Conservation (phyloP, 2,888 invertebrate species). For the Protophormia terraenovae region DNA sequence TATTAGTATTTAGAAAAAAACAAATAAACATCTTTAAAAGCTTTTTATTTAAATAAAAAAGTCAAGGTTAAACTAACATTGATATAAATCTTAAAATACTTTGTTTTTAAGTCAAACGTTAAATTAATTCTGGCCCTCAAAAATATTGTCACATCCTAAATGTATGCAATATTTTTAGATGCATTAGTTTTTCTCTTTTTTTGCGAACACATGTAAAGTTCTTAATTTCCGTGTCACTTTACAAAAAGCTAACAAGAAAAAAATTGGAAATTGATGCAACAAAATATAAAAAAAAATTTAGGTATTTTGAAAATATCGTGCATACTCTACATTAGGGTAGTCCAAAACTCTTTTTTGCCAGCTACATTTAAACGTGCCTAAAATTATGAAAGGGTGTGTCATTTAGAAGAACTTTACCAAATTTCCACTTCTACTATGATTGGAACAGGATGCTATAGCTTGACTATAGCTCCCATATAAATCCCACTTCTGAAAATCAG, state of each 20-base stretch:
- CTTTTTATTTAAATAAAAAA: no score
- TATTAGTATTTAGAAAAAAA: no score
- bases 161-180: not conserved
- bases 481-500: no score
- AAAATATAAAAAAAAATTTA: not conserved
- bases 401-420: no score
- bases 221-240: constrained; percentile 19
- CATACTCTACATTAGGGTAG: not conserved
- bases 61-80: not conserved
- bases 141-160: not conserved
- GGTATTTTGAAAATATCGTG: not conserved
- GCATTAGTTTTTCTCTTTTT: not conserved
- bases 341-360: no score
- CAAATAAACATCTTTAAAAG: no score
- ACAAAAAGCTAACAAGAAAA: not conserved
- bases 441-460: no score
- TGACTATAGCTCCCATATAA: no score
- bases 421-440: no score
- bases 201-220: not conserved
- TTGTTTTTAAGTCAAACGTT: no score
- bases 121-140: not conserved
- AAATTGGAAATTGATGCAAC: not conserved
- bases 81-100: not conserved
- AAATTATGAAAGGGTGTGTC: no score
- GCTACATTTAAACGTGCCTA: no score